These are phyloP conservation scores for Calliphora vicina DNA, from an alignment of 1,140 invertebrate species.

Conservation along the genomic window DNA sequence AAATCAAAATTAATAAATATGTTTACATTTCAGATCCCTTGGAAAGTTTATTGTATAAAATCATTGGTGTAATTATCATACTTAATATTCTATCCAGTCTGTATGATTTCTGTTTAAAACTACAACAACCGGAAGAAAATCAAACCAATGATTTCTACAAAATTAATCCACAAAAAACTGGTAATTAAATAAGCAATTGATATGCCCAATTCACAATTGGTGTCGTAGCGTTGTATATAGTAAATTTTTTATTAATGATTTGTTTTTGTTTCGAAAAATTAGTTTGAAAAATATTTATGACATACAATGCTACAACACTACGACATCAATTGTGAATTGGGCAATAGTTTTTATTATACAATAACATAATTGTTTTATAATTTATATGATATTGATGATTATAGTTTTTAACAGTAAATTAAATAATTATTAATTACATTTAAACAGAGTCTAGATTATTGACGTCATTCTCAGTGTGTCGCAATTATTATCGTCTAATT, in stretches of 20 bases:
- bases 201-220: too few relatives aligned
- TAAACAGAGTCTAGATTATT: constrained; percentile 37
- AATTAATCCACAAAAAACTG: neutral
- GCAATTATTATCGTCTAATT: constrained; percentile 56
- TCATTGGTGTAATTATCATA: constrained; percentile 44
- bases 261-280: too few relatives aligned
- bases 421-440: neutral
- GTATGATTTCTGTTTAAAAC: constrained; percentile 48
- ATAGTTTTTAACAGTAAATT: too few relatives aligned
- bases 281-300: too few relatives aligned
- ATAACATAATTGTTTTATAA: too few relatives aligned
- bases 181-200: neutral
- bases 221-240: too few relatives aligned
- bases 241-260: too few relatives aligned
- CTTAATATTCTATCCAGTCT: constrained; percentile 43
- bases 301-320: too few relatives aligned
- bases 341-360: too few relatives aligned
- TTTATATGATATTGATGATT: too few relatives aligned
- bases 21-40: constrained; percentile 41
- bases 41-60: constrained; percentile 41
- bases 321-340: too few relatives aligned
- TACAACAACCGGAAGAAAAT: neutral
- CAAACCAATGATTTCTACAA: constrained; percentile 46
- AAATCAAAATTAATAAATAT: neutral
- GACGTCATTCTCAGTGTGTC: constrained; percentile 52